A percentile compares a stretch with the other conserved stretches of the same genome.
These are phyloP conservation scores for Machimus rusticus DNA, from an alignment of 2,888 invertebrate genomes.

Conservation along the genomic window DNA sequence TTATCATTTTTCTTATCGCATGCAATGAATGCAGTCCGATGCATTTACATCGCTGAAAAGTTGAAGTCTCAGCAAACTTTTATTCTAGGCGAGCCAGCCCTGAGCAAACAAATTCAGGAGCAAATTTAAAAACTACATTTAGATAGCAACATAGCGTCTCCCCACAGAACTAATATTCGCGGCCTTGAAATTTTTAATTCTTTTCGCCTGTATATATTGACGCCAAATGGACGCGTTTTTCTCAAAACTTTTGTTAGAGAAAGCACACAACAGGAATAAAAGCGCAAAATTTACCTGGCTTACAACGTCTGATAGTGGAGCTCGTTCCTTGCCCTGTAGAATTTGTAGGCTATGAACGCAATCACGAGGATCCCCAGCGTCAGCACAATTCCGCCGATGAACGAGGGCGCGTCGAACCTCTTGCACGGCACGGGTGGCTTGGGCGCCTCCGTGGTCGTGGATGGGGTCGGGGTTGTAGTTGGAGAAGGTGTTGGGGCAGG, in stretches of 20 bases:
- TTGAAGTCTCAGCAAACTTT: not conserved
- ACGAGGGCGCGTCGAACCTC: constrained; percentile 79
- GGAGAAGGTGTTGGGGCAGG: constrained; percentile 46
- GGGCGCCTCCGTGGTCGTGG: constrained; percentile 48
- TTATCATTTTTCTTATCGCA: not conserved
- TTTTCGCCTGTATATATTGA: too few relatives aligned
- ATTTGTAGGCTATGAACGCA: constrained; percentile 83
- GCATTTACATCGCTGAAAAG: not conserved
- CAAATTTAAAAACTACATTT: not conserved
- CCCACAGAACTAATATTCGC: not conserved
- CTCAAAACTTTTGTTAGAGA: not conserved
- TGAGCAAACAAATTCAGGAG: not conserved
- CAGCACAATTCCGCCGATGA: constrained; percentile 85
- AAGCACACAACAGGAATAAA: not conserved
- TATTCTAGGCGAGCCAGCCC: not conserved
- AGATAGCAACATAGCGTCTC: not conserved
- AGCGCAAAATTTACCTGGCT: constrained; percentile 54
- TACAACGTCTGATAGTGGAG: constrained; percentile 89
- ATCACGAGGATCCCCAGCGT: constrained; percentile 81
- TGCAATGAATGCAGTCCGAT: not conserved
- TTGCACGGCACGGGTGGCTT: constrained; percentile 55
- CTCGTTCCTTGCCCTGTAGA: constrained; percentile 85
- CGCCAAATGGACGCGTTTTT: not conserved
- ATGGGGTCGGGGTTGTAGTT: constrained; percentile 42
- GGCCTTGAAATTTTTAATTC: not conserved